Conservation (phyloP, 2,888 invertebrate genomes). For the Isoperla grammatica region DNA sequence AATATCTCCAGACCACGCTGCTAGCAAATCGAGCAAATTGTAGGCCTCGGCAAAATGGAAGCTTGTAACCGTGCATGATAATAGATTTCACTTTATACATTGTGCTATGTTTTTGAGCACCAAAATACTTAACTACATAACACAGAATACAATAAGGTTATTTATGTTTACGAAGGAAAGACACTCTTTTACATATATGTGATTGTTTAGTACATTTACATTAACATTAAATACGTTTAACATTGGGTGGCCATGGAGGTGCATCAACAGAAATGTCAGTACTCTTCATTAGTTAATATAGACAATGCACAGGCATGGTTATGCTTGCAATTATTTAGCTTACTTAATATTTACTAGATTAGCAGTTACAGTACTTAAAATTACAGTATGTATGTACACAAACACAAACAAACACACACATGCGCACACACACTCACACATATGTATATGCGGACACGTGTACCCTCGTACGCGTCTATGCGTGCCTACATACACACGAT, state of each 20-base stretch:
- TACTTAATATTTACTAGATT: not conserved
- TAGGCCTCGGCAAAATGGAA: slow-evolving; percentile 26
- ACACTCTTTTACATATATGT: not conserved
- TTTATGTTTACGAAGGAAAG: slow-evolving; percentile 2
- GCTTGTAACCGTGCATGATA: slow-evolving; percentile 30
- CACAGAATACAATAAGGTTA: slow-evolving; percentile 5
- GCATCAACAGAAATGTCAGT: slow-evolving; percentile 32
- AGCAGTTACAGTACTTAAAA: not conserved
- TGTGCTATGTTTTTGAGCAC: slow-evolving; percentile 5
- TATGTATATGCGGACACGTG: not conserved
- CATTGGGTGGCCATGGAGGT: slow-evolving; percentile 19
- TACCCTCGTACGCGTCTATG: too few relatives aligned
- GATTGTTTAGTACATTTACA: slow-evolving; percentile 18
- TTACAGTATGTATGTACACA: not conserved
- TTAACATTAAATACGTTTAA: slow-evolving; percentile 3
- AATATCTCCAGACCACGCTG: slow-evolving; percentile 21
- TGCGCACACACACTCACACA: not conserved
- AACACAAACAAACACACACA: not conserved
- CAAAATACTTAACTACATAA: not conserved
- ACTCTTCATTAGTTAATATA: slow-evolving; percentile 4
- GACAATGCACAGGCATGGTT: slow-evolving; percentile 9
- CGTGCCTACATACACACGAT: slow-evolving; percentile 17
- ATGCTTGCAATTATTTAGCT: not conserved
- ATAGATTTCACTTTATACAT: slow-evolving; percentile 11
- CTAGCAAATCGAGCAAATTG: slow-evolving; percentile 13